Percentiles rank a stretch among this genome's conserved stretches.
These are phyloP conservation scores for Calcarius lapponicus DNA, from an alignment of 2,797 vertebrate species.

Conservation along the genomic window DNA sequence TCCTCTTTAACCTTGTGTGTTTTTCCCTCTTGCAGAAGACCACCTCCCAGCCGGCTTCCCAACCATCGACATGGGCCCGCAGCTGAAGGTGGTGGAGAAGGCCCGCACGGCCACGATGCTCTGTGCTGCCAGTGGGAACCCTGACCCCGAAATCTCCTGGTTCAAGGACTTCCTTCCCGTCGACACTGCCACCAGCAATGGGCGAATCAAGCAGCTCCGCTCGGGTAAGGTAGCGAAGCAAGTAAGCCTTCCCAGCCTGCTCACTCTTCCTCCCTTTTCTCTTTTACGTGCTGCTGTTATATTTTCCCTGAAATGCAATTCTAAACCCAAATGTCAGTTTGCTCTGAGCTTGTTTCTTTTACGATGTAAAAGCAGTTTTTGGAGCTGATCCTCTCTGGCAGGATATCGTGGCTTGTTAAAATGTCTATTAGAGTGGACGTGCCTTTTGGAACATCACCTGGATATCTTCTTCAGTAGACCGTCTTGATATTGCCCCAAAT, in stretches of 20 bases:
- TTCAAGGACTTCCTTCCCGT: constrained; percentile 98
- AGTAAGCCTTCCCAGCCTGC: constrained; percentile 25
- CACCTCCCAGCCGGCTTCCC: constrained; percentile 94
- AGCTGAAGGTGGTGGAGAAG: constrained; percentile 96
- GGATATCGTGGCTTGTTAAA: constrained; percentile 11
- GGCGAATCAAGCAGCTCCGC: constrained; percentile 94
- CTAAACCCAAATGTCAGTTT: not conserved
- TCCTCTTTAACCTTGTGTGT: constrained; percentile 13
- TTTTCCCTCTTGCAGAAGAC: constrained; percentile 83
- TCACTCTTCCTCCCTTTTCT: not conserved
- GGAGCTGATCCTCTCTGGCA: constrained; percentile 1
- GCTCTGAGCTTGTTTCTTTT: constrained; percentile 32
- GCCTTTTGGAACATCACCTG: constrained; percentile 10
- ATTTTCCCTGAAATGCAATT: not conserved
- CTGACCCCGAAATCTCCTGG: constrained; percentile 97
- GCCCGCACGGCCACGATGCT: constrained; percentile 96
- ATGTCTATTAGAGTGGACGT: not conserved
- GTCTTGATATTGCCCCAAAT: not conserved
- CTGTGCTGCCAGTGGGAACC: constrained; percentile 94
- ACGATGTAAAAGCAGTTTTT: not conserved
- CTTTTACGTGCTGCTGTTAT: not conserved
- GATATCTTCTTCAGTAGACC: not conserved
- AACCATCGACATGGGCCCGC: constrained; percentile 96
- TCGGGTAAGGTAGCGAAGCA: constrained; percentile 85
- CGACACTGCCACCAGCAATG: constrained; percentile 88